Evolutionary conservation across 2,888 invertebrate species (phyloP).

Genomic region (Pseudolycoriella hygida): DNA sequence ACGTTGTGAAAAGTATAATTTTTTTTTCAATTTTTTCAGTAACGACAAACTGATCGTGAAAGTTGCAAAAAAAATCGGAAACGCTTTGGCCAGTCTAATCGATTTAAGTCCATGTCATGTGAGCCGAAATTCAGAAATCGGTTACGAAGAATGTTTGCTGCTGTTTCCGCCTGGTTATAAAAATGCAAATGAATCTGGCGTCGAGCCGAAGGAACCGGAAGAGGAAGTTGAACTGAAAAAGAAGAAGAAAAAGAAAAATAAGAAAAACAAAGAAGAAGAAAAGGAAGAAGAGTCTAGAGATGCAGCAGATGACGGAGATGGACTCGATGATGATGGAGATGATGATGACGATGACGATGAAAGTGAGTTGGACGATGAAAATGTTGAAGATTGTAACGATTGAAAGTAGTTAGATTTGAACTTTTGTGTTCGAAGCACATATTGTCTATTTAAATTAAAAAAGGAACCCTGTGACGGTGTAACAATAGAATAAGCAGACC

Average conservation of each 20-base stretch:
- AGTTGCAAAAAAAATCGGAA: conserved; percentile 39
- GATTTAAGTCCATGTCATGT: conserved; percentile 49
- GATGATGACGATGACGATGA: conserved; percentile 4
- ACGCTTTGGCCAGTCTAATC: conserved; percentile 42
- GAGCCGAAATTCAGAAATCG: conserved; percentile 44
- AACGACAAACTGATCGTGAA: conserved; percentile 51
- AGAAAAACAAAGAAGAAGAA: conserved; percentile 7
- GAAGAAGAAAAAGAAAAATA: conserved; percentile 13
- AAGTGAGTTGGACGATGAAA: background rate
- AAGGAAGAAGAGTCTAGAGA: conserved; percentile 1
- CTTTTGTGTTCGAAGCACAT: no score
- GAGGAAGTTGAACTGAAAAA: conserved; percentile 14
- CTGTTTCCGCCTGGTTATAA: conserved; percentile 54
- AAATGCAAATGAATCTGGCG: conserved; percentile 29
- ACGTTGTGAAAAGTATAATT: background rate
- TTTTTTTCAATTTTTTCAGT: conserved; percentile 23
- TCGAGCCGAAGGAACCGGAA: conserved; percentile 22
- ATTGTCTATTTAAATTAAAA: no score
- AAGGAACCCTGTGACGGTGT: no score
- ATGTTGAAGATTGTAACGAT: no score
- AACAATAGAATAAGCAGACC: no score
- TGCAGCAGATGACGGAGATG: background rate
- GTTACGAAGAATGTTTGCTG: conserved; percentile 39
- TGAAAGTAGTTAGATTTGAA: no score
- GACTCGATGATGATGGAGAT: background rate